Base-by-base conservation (phyloP, 2,113 vertebrate genomes). In the Charadrius vociferus region DNA sequence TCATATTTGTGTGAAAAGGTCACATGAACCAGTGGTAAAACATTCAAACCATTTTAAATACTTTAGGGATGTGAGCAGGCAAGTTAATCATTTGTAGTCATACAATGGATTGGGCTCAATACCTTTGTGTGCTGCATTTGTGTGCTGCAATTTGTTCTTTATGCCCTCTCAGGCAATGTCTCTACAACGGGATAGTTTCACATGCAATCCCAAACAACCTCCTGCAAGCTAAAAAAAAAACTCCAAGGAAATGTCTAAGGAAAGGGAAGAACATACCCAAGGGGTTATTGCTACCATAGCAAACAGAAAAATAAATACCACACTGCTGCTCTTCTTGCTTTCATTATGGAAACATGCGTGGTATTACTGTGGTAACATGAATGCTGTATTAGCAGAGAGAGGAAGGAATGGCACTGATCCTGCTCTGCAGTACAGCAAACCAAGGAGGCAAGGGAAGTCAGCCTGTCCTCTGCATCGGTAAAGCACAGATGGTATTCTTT, bases 261-360 rank as follows among this genome's bases (percentile, higher is more conserved):
- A 66, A 88, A 94, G 81, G 75, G 73, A 53, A 78, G 74, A 61
- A 93, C 63, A 61, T 63, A 75, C 91, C 81, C 91, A 72, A 77
- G 87, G 93, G 83, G 83, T 73, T 93, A 72, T 49, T 65, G 92
- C 92, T 87, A 34, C 91, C 71, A 66, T 17, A 94, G 89, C 85
- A 93, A 92, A 91, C 26, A 67, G 55, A 73, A 92, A 79, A 39
- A 87, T 85, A 97, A 96, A 86, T 77, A 94, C 50, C 70, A 92
- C 26, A 11, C 13, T 34, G 55, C 85, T 94, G 22, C 73, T 90
- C 63, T 62, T 75, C 74, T 61, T 58, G 88, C 30, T 95, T 73
- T 63, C 12, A 34, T 53, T 58, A 61, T 12, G 45, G 50, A 73
- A 83, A 83, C 7, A 5, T 1, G 18, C 8, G 3, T 22, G 58